phyloP scores from a whole-genome alignment of 2,113 vertebrate species.

The Ciconia maguari region DNA sequence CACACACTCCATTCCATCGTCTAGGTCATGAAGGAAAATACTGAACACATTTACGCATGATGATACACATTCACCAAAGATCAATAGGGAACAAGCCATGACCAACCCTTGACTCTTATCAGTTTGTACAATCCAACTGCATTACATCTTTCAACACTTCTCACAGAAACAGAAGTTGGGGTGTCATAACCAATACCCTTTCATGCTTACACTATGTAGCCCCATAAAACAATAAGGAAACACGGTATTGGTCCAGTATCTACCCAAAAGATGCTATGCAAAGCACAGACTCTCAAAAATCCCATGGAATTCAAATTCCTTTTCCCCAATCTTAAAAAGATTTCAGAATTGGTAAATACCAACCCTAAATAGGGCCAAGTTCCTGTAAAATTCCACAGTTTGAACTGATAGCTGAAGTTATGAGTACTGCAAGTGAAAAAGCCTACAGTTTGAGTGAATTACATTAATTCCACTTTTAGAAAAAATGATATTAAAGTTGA shows the following conservation, averaged over 20 bases:
- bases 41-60: background rate
- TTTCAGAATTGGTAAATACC: background rate
- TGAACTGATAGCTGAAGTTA: background rate
- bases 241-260: rapidly evolving
- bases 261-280: background rate
- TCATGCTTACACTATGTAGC: rapidly evolving
- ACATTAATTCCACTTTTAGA: background rate
- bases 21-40: background rate
- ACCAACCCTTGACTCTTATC: background rate
- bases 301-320: background rate
- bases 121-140: background rate
- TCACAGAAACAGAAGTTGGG: background rate
- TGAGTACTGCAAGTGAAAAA: background rate
- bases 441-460: background rate
- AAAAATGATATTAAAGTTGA: background rate
- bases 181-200: background rate
- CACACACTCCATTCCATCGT: background rate
- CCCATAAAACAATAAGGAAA: background rate
- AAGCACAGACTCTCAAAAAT: background rate
- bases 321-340: background rate
- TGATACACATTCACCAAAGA: background rate
- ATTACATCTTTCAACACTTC: background rate
- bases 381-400: background rate
- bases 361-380: background rate
- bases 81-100: background rate